Base-by-base conservation (phyloP, 92 coral and sea anemone genomes). In the Actinernus sp. region DNA sequence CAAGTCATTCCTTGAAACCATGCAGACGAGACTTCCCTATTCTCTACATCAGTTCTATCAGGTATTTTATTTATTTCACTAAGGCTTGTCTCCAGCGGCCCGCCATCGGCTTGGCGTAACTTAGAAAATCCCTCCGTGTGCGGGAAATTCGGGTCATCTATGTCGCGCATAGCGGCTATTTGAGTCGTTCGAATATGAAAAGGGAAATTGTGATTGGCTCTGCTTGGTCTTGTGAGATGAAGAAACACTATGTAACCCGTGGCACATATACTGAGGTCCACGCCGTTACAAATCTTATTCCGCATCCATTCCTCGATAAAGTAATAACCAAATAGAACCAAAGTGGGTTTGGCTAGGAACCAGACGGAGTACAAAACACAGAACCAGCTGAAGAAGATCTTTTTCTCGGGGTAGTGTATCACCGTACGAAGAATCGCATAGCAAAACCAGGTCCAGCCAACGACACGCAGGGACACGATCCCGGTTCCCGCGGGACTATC, bases 381-480 rank as follows among this genome's bases (percentile, higher is more conserved):
- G 31, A 71, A 63, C 18, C 55, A 52, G 7, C 54, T 23, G 44
- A 63, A 89, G 61, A 89, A 85, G 10, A 0, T 43, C 16, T 36
- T 33, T 67, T 74, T 89, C 28, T 75, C 92, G 1, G 96, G 88
- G 34, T 79, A 58, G 1, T 48, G 59, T 3, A 31, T 51, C 47
- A 69, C 48, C 2, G 92, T 68, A 13, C 61, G 61, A 13, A 28
- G 18, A 12, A 44, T 29, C 3, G 70, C 70, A 26, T 20, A 31
- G 8, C 33, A 26, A 27, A 85, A 85, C 81, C 84, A 69, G 0
- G 49, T 25, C 92, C 92, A 85, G 2, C 78, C 78, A 0, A 81
- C 55, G 2, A 81, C 1, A 23, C 92, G 47, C 20, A 81, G 56
- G 0, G 47, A 41, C 0, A 60, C 40, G 22, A 46, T 25, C 0